Evolutionary conservation across 2,888 invertebrate genomes (phyloP).

Genomic region (Stegana nigrithorax): DNA sequence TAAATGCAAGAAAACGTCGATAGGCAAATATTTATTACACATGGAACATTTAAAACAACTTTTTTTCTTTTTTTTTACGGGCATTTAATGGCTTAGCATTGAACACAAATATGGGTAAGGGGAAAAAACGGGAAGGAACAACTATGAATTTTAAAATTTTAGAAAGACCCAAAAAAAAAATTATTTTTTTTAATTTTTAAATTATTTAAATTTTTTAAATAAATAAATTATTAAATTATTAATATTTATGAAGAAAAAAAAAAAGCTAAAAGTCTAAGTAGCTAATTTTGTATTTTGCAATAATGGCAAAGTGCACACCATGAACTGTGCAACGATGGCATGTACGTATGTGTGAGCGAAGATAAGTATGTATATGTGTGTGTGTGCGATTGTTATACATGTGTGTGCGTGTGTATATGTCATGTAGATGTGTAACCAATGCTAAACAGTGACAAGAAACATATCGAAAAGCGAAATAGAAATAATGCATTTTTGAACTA

Average conservation of each 20-base stretch:
- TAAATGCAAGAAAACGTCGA: no score
- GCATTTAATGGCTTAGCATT: no score
- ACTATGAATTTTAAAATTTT: no score
- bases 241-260: neutral
- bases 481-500: slow-evolving; percentile 36
- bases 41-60: neutral
- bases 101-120: no score
- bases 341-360: slow-evolving; percentile 15
- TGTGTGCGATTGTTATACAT: slow-evolving; percentile 6
- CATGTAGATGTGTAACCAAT: neutral
- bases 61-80: no score
- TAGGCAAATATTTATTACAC: slow-evolving; percentile 4
- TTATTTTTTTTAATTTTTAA: no score
- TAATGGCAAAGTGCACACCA: slow-evolving; percentile 1
- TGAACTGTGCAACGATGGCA: slow-evolving; percentile 8
- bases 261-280: slow-evolving; percentile 1
- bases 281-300: slow-evolving; percentile 8
- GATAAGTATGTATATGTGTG: slow-evolving; percentile 19
- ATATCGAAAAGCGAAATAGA: neutral
- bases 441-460: neutral
- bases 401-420: neutral
- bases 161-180: no score
- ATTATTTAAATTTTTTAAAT: no score
- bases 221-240: neutral
- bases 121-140: no score